A percentile compares a stretch with the other conserved stretches of the same genome.
These are phyloP conservation scores for Aldrovandia affinis DNA, from an alignment of 2,797 vertebrate genomes.

Conservation along the genomic window DNA sequence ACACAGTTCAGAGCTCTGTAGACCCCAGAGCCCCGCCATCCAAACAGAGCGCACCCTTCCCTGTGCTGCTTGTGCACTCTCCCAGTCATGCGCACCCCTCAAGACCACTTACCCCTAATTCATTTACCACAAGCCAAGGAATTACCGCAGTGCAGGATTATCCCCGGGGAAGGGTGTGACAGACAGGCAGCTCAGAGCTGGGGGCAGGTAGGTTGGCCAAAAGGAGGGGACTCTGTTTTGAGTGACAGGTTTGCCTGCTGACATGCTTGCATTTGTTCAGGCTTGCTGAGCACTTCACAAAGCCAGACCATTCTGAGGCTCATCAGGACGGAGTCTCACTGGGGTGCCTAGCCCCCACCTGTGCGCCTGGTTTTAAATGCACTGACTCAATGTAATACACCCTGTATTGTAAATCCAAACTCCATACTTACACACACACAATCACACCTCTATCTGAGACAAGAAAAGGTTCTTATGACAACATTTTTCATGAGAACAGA, in stretches of 20 bases:
- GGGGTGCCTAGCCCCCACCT: not conserved
- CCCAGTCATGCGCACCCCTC: not conserved
- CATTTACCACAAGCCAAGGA: not conserved
- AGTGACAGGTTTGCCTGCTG: not conserved
- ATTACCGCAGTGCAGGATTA: not conserved
- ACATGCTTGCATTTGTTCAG: not conserved
- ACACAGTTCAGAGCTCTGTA: not conserved
- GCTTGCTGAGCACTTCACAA: too few relatives aligned
- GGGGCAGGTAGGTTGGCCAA: not conserved
- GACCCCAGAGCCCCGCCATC: not conserved
- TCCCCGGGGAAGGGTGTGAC: not conserved
- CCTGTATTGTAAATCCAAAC: too few relatives aligned
- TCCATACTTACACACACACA: not conserved
- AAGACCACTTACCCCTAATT: constrained; percentile 15
- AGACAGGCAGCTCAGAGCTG: not conserved
- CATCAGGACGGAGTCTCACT: too few relatives aligned
- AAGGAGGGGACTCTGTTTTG: constrained; percentile 12
- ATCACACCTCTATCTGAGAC: not conserved
- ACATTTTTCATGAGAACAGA: not conserved
- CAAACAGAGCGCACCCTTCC: not conserved
- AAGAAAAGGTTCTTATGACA: not conserved
- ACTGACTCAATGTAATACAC: not conserved
- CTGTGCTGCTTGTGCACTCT: not conserved
- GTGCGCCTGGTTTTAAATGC: not conserved
- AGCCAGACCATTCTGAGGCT: too few relatives aligned